Evolutionary conservation across 2,888 invertebrate genomes (phyloP).

Genomic region (Shargacucullia verbasci): DNA sequence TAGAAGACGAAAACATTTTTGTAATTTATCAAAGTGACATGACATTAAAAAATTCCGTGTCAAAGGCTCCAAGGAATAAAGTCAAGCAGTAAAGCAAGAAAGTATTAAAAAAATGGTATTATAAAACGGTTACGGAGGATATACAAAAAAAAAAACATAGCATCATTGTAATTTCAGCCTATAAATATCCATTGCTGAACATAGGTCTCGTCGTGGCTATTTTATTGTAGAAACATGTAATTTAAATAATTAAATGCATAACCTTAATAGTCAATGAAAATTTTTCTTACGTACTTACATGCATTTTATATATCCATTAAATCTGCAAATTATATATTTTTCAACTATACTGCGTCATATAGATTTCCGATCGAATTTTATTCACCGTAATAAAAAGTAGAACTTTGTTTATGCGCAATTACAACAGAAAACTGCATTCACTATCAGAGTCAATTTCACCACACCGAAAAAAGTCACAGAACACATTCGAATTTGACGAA

Average conservation of each 20-base stretch:
- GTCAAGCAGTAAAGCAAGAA: background rate
- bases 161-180: too few species aligned
- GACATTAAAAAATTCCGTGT: background rate
- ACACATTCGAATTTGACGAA: constrained; percentile 19
- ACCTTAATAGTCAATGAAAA: constrained; percentile 1
- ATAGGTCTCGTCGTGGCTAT: too few species aligned
- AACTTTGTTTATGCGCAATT: constrained; percentile 17
- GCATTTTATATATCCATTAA: constrained; percentile 52
- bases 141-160: too few species aligned
- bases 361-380: constrained; percentile 16
- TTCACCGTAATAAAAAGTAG: constrained; percentile 18
- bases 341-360: constrained; percentile 5
- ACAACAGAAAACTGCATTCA: constrained; percentile 20
- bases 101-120: background rate
- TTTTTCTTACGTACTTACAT: constrained; percentile 49
- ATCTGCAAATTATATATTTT: constrained; percentile 7
- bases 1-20: constrained; percentile 24
- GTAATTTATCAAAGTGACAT: constrained; percentile 25
- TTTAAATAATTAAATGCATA: constrained; percentile 4
- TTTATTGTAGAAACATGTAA: background rate
- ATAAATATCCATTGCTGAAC: too few species aligned
- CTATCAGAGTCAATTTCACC: constrained; percentile 3
- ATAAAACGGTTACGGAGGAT: too few species aligned
- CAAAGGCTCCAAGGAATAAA: background rate
- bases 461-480: constrained; percentile 9